phyloP scores from a whole-genome alignment of 2,888 invertebrate genomes.

The Drosophila kuntzei region DNA sequence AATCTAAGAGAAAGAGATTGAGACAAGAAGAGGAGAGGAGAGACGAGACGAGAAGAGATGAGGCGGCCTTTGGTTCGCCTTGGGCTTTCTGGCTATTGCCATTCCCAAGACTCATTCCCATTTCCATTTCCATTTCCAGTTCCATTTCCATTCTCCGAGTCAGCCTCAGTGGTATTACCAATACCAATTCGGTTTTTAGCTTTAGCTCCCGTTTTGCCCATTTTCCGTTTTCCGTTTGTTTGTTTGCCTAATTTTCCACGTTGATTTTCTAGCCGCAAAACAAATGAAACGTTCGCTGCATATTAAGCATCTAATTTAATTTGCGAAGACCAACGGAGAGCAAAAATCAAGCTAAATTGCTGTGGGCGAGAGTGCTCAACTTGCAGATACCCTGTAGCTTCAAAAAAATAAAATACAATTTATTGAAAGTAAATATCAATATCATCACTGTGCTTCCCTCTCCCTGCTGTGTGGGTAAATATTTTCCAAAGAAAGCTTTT shows the following conservation, averaged over 20 bases:
- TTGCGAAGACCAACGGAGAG: constrained; percentile 56
- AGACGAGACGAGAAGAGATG: not conserved
- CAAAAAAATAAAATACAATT: not conserved
- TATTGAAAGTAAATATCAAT: not conserved
- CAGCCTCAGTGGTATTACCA: constrained; percentile 8
- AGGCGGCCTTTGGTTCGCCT: constrained; percentile 41
- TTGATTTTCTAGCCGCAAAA: constrained; percentile 82
- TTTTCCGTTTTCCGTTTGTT: constrained; percentile 41
- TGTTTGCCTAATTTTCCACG: constrained; percentile 81
- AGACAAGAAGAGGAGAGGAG: not conserved
- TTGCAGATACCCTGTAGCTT: constrained; percentile 11
- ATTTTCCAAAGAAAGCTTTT: not conserved
- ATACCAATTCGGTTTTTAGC: constrained; percentile 24
- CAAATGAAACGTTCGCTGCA: constrained; percentile 79
- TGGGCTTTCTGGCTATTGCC: constrained; percentile 30
- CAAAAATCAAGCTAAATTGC: constrained; percentile 19
- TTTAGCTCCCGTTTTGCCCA: constrained; percentile 11
- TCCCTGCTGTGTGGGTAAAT: not conserved
- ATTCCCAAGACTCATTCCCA: not conserved
- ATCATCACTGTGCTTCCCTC: too few relatives aligned
- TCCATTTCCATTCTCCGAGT: constrained; percentile 3
- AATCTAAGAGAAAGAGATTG: not conserved
- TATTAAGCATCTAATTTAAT: constrained; percentile 79
- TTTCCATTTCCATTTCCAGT: not conserved
- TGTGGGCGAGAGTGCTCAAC: constrained; percentile 2